These are phyloP conservation scores for honey bee (Apis mellifera) DNA, from an alignment of 1,140 invertebrate genomes.

Conservation along the genomic window DNA sequence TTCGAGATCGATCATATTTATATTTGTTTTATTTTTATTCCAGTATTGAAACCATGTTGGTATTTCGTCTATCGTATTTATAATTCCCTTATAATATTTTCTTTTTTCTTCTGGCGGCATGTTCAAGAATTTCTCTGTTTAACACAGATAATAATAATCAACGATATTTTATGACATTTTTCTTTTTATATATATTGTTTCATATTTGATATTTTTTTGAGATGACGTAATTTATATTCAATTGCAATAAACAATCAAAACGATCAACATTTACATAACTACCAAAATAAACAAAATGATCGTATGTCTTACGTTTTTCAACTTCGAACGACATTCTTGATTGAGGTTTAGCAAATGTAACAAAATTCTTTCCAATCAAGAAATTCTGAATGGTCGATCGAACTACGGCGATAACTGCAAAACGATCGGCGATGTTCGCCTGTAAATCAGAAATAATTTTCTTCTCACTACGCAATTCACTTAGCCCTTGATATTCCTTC, in stretches of 20 bases:
- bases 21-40: conserved; percentile 75
- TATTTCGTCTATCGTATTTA: conserved; percentile 81
- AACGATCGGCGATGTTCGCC: conserved; percentile 45
- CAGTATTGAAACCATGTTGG: conserved; percentile 84
- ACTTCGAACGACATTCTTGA: conserved; percentile 53
- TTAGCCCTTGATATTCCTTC: conserved; percentile 10
- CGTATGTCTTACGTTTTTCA: conserved; percentile 64
- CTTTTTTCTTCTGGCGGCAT: conserved; percentile 83
- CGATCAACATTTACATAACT: conserved; percentile 4
- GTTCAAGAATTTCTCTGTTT: conserved; percentile 80
- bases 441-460: conserved; percentile 58
- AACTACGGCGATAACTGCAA: neutral
- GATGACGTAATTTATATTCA: too few relatives aligned
- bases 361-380: conserved; percentile 30
- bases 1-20: conserved; percentile 68
- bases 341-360: neutral
- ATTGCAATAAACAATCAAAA: neutral
- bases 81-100: conserved; percentile 79
- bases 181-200: neutral
- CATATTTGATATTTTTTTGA: neutral
- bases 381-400: conserved; percentile 16
- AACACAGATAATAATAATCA: conserved; percentile 24
- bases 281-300: conserved; percentile 23
- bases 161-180: neutral
- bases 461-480: conserved; percentile 36